Percentiles rank a stretch among this genome's conserved stretches.
Evolutionary conservation across 1,140 invertebrate genomes (phyloP).

Genomic region (Protaetia brevitarsis): DNA sequence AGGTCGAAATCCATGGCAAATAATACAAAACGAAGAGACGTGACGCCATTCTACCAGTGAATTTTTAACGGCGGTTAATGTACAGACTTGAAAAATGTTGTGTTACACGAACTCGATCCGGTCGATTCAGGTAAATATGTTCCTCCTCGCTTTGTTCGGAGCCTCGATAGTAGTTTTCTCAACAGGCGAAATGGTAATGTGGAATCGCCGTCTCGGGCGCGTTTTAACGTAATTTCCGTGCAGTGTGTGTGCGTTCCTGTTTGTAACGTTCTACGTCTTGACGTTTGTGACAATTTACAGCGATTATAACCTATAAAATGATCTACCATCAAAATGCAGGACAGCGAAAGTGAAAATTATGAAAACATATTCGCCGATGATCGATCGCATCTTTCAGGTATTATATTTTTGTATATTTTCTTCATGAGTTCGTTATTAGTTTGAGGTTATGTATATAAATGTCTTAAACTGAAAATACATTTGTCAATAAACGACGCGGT

Average conservation of each 20-base stretch:
- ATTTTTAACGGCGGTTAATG: constrained; percentile 34
- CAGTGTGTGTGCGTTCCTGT: constrained; percentile 13
- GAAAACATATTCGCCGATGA: neutral
- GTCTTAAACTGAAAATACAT: neutral
- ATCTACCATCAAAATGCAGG: neutral
- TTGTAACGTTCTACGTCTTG: constrained; percentile 3
- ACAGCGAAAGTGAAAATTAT: neutral
- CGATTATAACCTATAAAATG: neutral
- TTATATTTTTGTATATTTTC: neutral
- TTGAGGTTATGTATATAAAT: neutral
- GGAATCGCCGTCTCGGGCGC: constrained; percentile 8
- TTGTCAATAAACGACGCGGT: too few species aligned
- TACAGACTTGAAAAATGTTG: constrained; percentile 32
- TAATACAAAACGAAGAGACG: constrained; percentile 28
- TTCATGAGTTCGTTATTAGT: neutral
- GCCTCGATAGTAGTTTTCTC: constrained; percentile 22
- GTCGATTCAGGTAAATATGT: constrained; percentile 34
- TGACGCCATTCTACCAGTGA: constrained; percentile 31
- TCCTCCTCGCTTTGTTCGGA: constrained; percentile 29
- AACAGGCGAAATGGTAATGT: constrained; percentile 19
- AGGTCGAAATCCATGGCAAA: constrained; percentile 26
- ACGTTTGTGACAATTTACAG: neutral
- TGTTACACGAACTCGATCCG: constrained; percentile 32
- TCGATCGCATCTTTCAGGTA: constrained; percentile 10
- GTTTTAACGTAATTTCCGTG: constrained; percentile 25